Base-by-base conservation (phyloP, 2,888 invertebrate genomes). In the Nasonovia ribisnigri region DNA sequence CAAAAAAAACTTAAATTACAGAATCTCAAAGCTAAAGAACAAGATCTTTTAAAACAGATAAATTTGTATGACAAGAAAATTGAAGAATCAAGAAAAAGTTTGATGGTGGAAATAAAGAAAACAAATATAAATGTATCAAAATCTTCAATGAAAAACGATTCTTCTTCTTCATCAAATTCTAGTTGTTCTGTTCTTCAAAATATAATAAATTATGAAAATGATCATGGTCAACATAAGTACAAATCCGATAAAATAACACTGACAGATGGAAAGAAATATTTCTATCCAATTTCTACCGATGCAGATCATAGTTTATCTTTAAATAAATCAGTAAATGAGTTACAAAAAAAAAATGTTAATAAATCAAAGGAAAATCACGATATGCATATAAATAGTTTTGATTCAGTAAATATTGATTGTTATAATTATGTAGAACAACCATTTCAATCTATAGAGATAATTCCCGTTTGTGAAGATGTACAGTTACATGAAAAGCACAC, bases 1-100 rank as follows among this genome's bases (percentile, higher is more conserved):
- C 84, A 51, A 90, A 93, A 93, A 67, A 90, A 93, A 36, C 24
- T 93, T 20, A 90, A 26, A 36, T 67, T 57, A 43, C 86, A 90
- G 10, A 86, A 67, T 87, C 90, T 93, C 26, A 93, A 90, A 87
- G 90, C 86, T 90, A 93, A 90, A 90, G 93, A 93, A 24, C 84
- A 90, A 93, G 84, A 93, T 29, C 90, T 93, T 86, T 86, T 93
- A 13, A 93, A 86, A 93, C 60, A 90, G 29, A 93, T 93, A 42
- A 67, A 93, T 5, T 42, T 93, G 67, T 93, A 93, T 16, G 90
- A 93, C 8, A 93, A 87, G 43, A 84, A 93, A 90, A 93, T 93
- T 90, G 93, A 93, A 90, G 84, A 93, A 84, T 90, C 90, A 43
- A 93, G 67, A 87, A 86, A 67, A 67, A 90, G 57, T 86, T 90